Percentiles rank a stretch among this genome's conserved stretches.
These are phyloP conservation scores for Standfussiana lucernea DNA, from an alignment of 2,888 invertebrate genomes.

Conservation along the genomic window DNA sequence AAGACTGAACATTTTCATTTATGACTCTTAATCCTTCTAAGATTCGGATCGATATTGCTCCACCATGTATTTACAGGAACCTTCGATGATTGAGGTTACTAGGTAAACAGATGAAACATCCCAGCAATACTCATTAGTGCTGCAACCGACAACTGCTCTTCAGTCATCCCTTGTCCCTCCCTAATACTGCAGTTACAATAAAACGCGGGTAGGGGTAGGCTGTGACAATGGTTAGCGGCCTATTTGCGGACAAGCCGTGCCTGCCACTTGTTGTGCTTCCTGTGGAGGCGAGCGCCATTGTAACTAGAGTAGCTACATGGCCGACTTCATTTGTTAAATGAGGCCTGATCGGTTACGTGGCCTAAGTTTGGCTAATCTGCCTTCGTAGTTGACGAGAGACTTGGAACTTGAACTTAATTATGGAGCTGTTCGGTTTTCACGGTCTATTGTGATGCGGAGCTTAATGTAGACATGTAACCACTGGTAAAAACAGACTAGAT, in stretches of 20 bases:
- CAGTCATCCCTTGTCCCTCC: constrained; percentile 25
- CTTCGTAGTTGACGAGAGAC: constrained; percentile 30
- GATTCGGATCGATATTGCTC: neutral
- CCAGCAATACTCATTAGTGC: constrained; percentile 48
- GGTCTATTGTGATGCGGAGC: neutral
- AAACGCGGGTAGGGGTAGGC: constrained; percentile 67
- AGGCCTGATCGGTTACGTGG: constrained; percentile 65
- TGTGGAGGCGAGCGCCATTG: constrained; percentile 76
- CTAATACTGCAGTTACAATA: constrained; percentile 73
- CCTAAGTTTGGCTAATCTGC: constrained; percentile 49
- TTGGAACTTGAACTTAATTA: constrained; percentile 23
- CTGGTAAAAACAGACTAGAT: neutral
- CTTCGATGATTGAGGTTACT: neutral
- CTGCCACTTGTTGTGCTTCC: constrained; percentile 88
- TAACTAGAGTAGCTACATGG: constrained; percentile 77
- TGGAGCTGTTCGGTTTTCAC: constrained; percentile 7
- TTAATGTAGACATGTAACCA: neutral
- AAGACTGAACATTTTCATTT: neutral
- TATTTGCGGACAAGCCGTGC: constrained; percentile 84
- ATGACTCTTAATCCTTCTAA: neutral
- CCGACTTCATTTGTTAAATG: constrained; percentile 82
- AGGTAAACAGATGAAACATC: neutral
- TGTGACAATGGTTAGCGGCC: constrained; percentile 82
- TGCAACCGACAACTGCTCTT: constrained; percentile 46
- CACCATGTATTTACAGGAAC: neutral